These are phyloP conservation scores for Agonopterix alstromeriana DNA, from an alignment of 2,888 invertebrate genomes.

Conservation along the genomic window DNA sequence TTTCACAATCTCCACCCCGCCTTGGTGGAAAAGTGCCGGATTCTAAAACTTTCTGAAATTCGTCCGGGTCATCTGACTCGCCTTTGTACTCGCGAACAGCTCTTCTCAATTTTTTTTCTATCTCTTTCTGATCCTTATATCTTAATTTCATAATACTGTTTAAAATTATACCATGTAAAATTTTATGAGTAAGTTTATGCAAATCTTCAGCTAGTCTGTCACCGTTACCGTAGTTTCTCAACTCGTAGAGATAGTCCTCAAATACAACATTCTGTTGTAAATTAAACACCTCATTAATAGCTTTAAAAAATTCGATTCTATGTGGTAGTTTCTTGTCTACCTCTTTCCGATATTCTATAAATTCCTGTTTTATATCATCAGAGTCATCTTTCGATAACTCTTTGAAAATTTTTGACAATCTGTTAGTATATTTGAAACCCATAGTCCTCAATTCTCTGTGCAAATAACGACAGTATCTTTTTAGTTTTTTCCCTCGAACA, in stretches of 20 bases:
- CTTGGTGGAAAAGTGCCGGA: too few species aligned
- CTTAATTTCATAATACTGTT: conserved; percentile 17
- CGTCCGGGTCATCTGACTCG: too few species aligned
- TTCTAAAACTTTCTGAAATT: too few species aligned
- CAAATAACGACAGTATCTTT: conserved; percentile 29
- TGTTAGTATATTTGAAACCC: conserved; percentile 22
- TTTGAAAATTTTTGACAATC: conserved; percentile 27
- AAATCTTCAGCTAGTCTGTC: conserved; percentile 15
- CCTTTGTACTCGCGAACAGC: conserved; percentile 1
- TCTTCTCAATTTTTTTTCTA: conserved; percentile 1
- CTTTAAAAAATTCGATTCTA: conserved; percentile 29
- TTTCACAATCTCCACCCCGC: too few species aligned
- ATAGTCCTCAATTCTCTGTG: conserved; percentile 21
- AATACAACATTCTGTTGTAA: conserved; percentile 30
- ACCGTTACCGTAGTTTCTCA: conserved; percentile 19
- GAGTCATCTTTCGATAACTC: conserved; percentile 24
- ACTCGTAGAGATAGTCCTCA: conserved; percentile 34
- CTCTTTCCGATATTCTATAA: conserved; percentile 22
- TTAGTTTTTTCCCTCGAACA: conserved; percentile 28
- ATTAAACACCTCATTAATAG: conserved; percentile 38
- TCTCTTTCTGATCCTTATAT: background rate
- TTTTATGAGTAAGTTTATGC: conserved; percentile 19
- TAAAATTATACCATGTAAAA: conserved; percentile 23
- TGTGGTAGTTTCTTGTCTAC: conserved; percentile 18
- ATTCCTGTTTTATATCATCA: conserved; percentile 25